Percentiles rank a stretch among this genome's conserved stretches.
phyloP scores from a whole-genome alignment of 2,113 vertebrate species.

The Conger conger region DNA sequence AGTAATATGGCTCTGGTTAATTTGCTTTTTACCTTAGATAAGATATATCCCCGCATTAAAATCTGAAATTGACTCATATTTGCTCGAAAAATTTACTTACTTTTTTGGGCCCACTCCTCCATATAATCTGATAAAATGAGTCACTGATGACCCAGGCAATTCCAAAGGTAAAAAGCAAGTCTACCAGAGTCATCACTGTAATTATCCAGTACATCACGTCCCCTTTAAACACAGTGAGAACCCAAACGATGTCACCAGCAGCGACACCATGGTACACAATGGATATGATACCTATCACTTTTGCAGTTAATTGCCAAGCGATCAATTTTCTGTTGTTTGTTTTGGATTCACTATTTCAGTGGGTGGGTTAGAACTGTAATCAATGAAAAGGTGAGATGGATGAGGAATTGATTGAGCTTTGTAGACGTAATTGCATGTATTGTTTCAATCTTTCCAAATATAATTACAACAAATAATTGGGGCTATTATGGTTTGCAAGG shows the following conservation, averaged over 20 bases:
- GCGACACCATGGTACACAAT: not conserved
- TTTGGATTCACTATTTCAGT: not conserved
- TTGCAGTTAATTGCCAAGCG: not conserved
- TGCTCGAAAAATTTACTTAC: no score
- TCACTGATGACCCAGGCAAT: no score
- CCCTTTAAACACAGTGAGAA: not conserved
- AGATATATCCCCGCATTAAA: no score
- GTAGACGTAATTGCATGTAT: not conserved
- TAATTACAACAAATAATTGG: not conserved
- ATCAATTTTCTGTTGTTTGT: not conserved
- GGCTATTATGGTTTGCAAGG: not conserved
- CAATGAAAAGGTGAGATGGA: not conserved
- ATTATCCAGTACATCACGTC: no score
- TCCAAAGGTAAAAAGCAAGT: no score
- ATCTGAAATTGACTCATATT: no score
- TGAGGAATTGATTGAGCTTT: not conserved
- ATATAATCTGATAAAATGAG: no score
- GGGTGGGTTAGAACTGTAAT: not conserved
- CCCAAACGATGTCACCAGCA: not conserved
- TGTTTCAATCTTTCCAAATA: not conserved
- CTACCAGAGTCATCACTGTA: no score
- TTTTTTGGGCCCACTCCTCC: no score
- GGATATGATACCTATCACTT: not conserved
- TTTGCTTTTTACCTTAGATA: no score
- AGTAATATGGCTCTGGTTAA: no score